phyloP scores from a whole-genome alignment of 2,113 vertebrate genomes.

The Talpa occidentalis region DNA sequence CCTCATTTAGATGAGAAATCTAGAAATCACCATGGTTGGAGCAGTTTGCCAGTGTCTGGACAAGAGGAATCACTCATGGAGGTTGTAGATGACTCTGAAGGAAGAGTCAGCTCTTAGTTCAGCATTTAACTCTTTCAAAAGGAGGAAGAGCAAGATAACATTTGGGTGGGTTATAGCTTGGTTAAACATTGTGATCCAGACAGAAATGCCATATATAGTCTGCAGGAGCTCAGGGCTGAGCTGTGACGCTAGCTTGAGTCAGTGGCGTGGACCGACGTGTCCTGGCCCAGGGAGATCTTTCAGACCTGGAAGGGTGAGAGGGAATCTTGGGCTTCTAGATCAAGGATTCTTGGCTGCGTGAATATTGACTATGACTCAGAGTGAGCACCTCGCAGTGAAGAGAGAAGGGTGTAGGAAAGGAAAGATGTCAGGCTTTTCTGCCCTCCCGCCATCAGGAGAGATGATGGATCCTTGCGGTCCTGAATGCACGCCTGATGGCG shows the following conservation, averaged over 20 bases:
- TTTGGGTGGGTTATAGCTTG: not conserved
- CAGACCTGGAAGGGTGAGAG: not conserved
- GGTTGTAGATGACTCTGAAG: not conserved
- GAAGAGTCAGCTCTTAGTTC: not conserved
- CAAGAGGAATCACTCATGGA: not conserved
- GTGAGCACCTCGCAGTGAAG: not conserved
- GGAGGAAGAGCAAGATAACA: not conserved
- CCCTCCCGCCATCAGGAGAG: too few species aligned
- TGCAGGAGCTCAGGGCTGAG: not conserved
- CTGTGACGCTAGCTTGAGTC: not conserved
- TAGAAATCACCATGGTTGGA: not conserved
- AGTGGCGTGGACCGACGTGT: not conserved
- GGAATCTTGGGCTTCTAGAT: not conserved
- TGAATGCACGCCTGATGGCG: too few species aligned
- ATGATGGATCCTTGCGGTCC: too few species aligned
- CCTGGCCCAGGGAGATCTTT: not conserved
- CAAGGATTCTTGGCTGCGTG: not conserved
- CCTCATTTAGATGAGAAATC: not conserved
- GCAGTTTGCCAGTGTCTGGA: not conserved
- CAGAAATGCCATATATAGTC: not conserved
- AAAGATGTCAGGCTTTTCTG: too few species aligned
- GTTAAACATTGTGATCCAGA: not conserved
- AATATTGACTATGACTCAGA: not conserved
- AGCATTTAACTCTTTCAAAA: not conserved
- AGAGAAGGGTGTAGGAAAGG: too few species aligned